Evolutionary conservation across 2,797 vertebrate genomes (phyloP).

Genomic region (Pempheris klunzingeri): DNA sequence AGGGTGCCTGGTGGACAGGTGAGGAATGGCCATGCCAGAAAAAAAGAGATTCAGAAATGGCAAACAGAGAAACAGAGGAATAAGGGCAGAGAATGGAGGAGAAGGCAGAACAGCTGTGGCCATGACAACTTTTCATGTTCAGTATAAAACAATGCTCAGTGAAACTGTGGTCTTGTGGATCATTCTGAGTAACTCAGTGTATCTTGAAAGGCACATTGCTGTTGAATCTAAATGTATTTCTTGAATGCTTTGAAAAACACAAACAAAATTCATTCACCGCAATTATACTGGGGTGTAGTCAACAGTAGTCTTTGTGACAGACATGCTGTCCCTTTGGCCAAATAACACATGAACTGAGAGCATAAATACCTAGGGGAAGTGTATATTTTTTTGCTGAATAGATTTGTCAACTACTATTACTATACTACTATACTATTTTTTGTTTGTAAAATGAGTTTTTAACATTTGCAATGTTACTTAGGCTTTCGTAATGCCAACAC

Average conservation of each 20-base stretch:
- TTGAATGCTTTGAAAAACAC: neutral
- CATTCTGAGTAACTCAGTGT: neutral
- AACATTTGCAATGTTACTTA: neutral
- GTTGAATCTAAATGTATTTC: neutral
- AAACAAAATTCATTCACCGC: neutral
- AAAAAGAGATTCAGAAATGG: neutral
- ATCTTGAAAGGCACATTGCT: neutral
- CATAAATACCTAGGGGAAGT: neutral
- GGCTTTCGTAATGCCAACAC: neutral
- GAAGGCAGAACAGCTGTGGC: constrained; percentile 3
- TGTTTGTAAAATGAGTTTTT: neutral
- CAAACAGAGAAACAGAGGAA: neutral
- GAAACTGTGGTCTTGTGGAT: neutral
- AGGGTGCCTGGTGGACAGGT: constrained; percentile 18
- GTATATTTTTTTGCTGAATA: no score
- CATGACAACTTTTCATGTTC: neutral
- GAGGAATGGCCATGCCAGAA: neutral
- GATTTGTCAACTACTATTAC: neutral
- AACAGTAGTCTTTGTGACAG: neutral
- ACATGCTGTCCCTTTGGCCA: neutral
- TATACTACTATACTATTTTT: no score
- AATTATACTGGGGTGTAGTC: neutral
- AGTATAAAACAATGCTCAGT: neutral
- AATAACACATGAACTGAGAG: neutral
- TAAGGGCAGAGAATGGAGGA: neutral